Conservation (phyloP, 2,797 vertebrate genomes). For the Calcarius lapponicus region DNA sequence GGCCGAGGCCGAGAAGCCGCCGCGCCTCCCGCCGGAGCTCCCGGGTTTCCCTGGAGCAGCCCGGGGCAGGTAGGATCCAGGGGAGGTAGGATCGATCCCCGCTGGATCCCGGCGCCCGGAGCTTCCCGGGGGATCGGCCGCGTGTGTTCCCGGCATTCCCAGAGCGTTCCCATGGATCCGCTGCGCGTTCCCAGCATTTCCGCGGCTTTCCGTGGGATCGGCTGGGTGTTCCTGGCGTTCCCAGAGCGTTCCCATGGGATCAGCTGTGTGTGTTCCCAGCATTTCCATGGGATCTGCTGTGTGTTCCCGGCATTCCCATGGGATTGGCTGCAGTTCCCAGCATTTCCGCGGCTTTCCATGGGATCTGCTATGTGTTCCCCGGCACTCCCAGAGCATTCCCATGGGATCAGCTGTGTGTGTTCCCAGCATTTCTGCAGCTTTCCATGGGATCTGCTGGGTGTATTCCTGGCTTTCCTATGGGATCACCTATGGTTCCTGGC, state of each 20-base stretch:
- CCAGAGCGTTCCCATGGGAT: neutral
- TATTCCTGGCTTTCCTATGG: too few relatives aligned
- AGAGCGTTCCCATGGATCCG: neutral
- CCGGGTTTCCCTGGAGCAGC: neutral
- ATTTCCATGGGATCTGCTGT: accelerated
- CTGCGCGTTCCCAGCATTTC: neutral
- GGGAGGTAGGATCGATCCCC: neutral
- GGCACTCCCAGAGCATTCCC: too few relatives aligned
- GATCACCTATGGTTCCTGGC: too few relatives aligned
- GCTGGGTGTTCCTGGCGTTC: too few relatives aligned
- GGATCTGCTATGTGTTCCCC: too few relatives aligned
- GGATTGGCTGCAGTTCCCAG: neutral
- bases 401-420: too few relatives aligned
- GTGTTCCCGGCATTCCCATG: neutral
- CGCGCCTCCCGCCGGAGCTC: slow-evolving; percentile 1
- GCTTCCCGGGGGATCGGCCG: neutral
- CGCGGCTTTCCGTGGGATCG: accelerated
- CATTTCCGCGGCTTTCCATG: too few relatives aligned
- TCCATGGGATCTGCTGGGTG: too few relatives aligned
- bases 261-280: accelerated
- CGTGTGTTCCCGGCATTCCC: neutral
- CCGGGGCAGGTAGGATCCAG: slow-evolving; percentile 24
- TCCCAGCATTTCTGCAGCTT: too few relatives aligned
- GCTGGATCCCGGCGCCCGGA: neutral
- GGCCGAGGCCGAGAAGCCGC: neutral